Evolutionary conservation across 2,888 invertebrate genomes (phyloP), one percentile per base, ranked within the genome.

Genomic region (Apotomis betuletana): DNA sequence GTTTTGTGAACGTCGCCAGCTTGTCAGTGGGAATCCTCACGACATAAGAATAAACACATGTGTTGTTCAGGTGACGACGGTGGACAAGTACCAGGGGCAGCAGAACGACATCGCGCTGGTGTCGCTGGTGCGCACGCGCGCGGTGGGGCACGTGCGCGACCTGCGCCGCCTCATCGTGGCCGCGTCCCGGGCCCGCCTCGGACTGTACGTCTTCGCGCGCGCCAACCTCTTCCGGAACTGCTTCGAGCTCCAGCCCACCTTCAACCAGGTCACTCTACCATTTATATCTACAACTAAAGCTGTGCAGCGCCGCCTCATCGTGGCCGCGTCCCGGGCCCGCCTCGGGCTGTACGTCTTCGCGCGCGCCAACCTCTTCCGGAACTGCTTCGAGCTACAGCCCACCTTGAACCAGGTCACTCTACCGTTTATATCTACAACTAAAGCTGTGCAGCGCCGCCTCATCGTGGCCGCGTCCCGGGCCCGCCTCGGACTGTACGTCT

Each of bases 1-100:
- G 0, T 27, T 27, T 2, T 27, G 27, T 27, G 27, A 27, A 27
- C 2, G 27, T 1, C 27, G 27, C 1, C 27, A 2, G 15, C 15
- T 27, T 27, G 2, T 27, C 27, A 27, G 27, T 27, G 27, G 27
- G 27, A 27, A 27, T 27, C 2, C 27, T 27, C 27, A 27, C 27
- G 2, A 2, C 27, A 27, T 41, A 41, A 41, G 5, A 41, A 41
- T 41, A 3, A 41, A 41, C 41, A 6, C 9, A 5, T 13, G 44
- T 44, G 3, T 9, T 36, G 78, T 77, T 6, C 78, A 95, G 95
- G 96, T 97, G 41, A 97, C 97, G 0, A 99, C 99, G 0, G 99
- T 99, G 15, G 99, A 99, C 92, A 99, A 99, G 86, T 99, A 99
- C 89, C 99, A 99, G 86, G 99, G 99, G 71, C 99, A 99, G 85